phyloP scores from a whole-genome alignment of 2,888 invertebrate species.

The Heteropelma amictum region DNA sequence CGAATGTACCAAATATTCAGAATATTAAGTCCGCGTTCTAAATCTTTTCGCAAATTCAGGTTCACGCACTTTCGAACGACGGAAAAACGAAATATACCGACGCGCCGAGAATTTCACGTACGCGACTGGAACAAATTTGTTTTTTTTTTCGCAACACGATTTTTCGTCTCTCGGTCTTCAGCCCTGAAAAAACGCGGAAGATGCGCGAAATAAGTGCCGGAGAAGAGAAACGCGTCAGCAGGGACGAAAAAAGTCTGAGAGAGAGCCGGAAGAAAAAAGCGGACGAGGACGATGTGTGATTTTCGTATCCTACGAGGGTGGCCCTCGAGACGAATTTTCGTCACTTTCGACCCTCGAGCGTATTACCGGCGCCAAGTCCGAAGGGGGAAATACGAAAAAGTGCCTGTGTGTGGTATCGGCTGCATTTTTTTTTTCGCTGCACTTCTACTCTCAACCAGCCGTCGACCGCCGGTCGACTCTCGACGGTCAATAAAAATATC shows the following conservation, averaged over 20 bases:
- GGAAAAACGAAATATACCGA: too few species aligned
- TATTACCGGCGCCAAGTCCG: conserved; percentile 54
- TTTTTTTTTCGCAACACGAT: conserved; percentile 7
- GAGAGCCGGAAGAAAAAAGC: background rate
- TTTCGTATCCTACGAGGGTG: conserved; percentile 46
- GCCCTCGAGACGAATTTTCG: conserved; percentile 24
- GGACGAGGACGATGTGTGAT: conserved; percentile 4
- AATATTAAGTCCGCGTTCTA: too few species aligned
- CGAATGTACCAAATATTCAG: too few species aligned
- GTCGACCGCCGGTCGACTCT: background rate
- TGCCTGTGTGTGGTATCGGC: conserved; percentile 32
- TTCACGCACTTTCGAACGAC: too few species aligned
- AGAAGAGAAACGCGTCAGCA: background rate
- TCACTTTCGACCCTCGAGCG: conserved; percentile 48
- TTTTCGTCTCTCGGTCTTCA: conserved; percentile 9
- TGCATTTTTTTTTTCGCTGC: background rate
- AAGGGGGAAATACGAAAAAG: conserved; percentile 27
- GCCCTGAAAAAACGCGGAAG: conserved; percentile 13
- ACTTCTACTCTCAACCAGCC: background rate
- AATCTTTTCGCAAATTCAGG: too few species aligned
- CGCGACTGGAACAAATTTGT: conserved; percentile 44
- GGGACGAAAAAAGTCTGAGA: conserved; percentile 1
- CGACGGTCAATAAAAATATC: conserved; percentile 1
- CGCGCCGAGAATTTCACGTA: conserved; percentile 34
- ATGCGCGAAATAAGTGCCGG: conserved; percentile 4